A percentile compares a stretch with the other conserved stretches of the same genome.
Evolutionary conservation across 2,797 vertebrate species (phyloP).

Genomic region (Buphagus erythrorhynchus): DNA sequence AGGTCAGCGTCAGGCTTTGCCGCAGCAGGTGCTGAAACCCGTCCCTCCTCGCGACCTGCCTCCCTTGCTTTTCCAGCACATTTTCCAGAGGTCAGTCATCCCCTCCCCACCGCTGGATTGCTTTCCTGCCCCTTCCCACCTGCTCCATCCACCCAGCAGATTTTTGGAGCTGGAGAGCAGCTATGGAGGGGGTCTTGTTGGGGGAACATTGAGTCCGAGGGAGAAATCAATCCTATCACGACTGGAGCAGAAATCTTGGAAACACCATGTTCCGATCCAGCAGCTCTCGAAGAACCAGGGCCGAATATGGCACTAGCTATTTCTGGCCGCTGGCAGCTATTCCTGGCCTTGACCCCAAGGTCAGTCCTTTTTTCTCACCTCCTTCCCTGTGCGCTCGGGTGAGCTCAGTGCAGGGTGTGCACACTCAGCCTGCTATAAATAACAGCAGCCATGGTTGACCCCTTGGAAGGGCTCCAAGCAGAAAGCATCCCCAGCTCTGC

Average conservation of each 20-base stretch:
- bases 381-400: not conserved
- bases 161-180: slow-evolving; percentile 26
- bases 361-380: not conserved
- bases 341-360: slow-evolving; percentile 39
- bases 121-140: slow-evolving; percentile 37
- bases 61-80: slow-evolving; percentile 59
- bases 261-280: not conserved
- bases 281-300: slow-evolving; percentile 53
- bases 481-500: not conserved
- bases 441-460: not conserved
- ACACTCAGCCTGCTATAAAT: not conserved
- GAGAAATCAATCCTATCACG: not conserved
- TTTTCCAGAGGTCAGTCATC: slow-evolving; percentile 52
- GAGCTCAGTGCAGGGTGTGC: not conserved
- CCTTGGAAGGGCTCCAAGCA: not conserved
- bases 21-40: slow-evolving; percentile 79
- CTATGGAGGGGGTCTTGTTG: not conserved
- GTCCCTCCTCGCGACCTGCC: slow-evolving; percentile 24
- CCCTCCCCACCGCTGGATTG: slow-evolving; percentile 26
- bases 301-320: not conserved
- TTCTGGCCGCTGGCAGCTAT: not conserved
- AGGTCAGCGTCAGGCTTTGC: slow-evolving; percentile 68
- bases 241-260: slow-evolving; percentile 29
- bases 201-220: not conserved
- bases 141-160: not conserved